Conservation (phyloP, 2,888 invertebrate species). For the Fragum whitleyi region DNA sequence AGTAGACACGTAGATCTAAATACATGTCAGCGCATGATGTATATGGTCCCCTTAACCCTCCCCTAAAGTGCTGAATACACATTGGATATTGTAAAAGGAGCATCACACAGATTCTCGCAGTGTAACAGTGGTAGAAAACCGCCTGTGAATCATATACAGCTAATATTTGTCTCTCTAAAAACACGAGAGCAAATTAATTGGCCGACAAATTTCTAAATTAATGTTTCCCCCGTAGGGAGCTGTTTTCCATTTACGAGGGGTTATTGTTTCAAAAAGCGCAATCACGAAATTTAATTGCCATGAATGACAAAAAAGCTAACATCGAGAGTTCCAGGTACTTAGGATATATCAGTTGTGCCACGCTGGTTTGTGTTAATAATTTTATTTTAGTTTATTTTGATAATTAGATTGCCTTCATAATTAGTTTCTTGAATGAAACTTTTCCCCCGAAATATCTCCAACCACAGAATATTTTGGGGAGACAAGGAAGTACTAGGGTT, state of each 20-base stretch:
- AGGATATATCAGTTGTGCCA: not conserved
- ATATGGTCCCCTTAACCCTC: too few species aligned
- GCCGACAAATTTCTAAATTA: constrained; percentile 30
- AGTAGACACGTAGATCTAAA: too few species aligned
- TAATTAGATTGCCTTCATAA: too few species aligned
- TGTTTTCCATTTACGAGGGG: constrained; percentile 12
- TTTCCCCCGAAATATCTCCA: too few species aligned
- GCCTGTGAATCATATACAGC: constrained; percentile 14
- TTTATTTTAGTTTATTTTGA: too few species aligned
- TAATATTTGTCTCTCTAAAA: constrained; percentile 24
- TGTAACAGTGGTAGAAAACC: not conserved
- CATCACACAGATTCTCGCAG: too few species aligned
- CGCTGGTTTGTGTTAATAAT: not conserved
- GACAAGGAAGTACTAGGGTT: too few species aligned
- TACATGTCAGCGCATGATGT: too few species aligned
- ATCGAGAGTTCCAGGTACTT: not conserved
- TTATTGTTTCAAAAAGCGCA: constrained; percentile 22
- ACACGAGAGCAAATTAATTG: constrained; percentile 16
- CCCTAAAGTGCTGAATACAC: too few species aligned
- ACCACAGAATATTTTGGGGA: too few species aligned
- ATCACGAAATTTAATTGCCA: constrained; percentile 11
- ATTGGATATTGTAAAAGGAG: too few species aligned
- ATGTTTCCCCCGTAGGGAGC: constrained; percentile 21
- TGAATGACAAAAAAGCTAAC: constrained; percentile 1
- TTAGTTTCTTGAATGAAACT: too few species aligned